Evolutionary conservation across 2,113 vertebrate genomes (phyloP).

Genomic region (Cairina moschata): DNA sequence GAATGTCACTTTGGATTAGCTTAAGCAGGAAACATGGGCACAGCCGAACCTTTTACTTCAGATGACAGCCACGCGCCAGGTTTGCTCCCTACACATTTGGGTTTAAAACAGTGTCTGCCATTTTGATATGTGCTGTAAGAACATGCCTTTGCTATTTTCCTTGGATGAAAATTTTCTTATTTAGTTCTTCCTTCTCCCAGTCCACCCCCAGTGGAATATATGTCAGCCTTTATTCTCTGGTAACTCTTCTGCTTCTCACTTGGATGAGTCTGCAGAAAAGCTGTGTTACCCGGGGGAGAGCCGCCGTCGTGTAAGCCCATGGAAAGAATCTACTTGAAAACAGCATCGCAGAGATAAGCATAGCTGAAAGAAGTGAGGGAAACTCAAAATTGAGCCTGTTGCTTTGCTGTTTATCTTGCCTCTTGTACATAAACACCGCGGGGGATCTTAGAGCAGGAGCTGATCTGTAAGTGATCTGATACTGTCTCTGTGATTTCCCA

Average conservation of each 20-base stretch:
- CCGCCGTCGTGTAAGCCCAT: background rate
- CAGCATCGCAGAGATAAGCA: background rate
- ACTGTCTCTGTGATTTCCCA: background rate
- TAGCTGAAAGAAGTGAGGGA: background rate
- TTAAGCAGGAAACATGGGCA: background rate
- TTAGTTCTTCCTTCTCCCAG: background rate
- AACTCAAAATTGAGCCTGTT: background rate
- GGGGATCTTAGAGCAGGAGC: background rate
- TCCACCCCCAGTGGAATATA: background rate
- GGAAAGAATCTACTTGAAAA: background rate
- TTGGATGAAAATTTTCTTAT: background rate
- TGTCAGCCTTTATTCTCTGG: conserved; percentile 11
- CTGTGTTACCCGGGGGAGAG: background rate
- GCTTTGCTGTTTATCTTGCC: background rate
- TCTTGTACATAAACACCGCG: background rate
- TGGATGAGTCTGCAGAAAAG: background rate
- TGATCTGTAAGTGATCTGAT: background rate
- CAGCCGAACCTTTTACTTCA: background rate
- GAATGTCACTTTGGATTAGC: background rate
- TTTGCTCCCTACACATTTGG: background rate
- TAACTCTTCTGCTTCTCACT: background rate
- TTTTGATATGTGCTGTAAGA: background rate
- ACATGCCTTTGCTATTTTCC: background rate
- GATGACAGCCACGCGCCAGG: background rate
- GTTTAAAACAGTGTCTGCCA: background rate